phyloP scores from a whole-genome alignment of 1,140 invertebrate species.

The Pararge aegeria region DNA sequence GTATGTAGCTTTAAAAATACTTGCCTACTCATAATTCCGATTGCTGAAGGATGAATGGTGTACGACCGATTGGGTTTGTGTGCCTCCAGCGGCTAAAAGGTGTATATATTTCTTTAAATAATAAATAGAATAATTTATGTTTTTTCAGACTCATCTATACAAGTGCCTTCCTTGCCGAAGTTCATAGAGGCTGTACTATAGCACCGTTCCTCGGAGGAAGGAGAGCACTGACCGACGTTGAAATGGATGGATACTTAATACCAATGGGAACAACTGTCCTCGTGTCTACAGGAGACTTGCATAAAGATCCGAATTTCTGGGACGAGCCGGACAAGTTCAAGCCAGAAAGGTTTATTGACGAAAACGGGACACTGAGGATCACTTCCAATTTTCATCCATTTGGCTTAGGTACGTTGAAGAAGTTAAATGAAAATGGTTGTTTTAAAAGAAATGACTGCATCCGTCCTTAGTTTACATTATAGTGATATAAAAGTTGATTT shows the following conservation, averaged over 20 bases:
- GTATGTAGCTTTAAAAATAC: no score
- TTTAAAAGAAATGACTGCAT: no score
- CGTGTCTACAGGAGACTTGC: constrained; percentile 82
- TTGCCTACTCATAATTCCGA: no score
- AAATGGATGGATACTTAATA: constrained; percentile 82
- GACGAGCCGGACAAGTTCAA: constrained; percentile 84
- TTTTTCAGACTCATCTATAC: constrained; percentile 80
- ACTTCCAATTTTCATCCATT: constrained; percentile 82
- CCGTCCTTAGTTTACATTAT: no score
- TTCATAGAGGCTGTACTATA: constrained; percentile 82
- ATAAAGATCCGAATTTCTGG: constrained; percentile 83
- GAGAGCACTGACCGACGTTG: constrained; percentile 80
- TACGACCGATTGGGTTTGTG: no score
- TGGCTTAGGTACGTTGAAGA: constrained; percentile 82
- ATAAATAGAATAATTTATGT: no score
- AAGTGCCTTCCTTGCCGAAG: constrained; percentile 83
- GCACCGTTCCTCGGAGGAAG: constrained; percentile 85
- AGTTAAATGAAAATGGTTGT: no score
- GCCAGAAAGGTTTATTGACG: constrained; percentile 83
- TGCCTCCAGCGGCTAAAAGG: no score
- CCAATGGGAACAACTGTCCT: constrained; percentile 84
- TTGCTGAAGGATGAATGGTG: no score
- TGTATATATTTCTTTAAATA: no score
- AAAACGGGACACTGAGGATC: constrained; percentile 66
- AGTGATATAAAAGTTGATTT: no score